Conservation (phyloP, 1,140 invertebrate species). For the Megalonaias nervosa region DNA sequence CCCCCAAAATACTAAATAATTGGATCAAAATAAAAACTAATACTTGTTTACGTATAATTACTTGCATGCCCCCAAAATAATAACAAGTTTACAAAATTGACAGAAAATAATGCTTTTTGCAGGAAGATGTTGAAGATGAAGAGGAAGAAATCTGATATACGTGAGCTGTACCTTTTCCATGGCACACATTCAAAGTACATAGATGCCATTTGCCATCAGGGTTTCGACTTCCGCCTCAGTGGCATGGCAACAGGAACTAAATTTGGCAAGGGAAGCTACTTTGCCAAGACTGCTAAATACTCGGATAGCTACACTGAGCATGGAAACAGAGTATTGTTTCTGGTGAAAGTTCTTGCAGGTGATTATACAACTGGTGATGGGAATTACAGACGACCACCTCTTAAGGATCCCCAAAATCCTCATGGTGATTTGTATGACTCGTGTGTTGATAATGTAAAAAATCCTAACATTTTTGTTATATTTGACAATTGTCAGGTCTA, state of each 20-base stretch:
- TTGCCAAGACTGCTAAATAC: conserved; percentile 44
- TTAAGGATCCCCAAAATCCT: conserved; percentile 27
- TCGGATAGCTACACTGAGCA: conserved; percentile 37
- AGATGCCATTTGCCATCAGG: conserved; percentile 45
- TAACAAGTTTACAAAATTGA: no score
- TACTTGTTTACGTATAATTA: no score
- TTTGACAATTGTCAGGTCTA: conserved; percentile 55
- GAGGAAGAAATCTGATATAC: conserved; percentile 24
- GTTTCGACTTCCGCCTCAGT: conserved; percentile 45
- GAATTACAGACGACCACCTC: conserved; percentile 41
- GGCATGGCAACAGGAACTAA: conserved; percentile 38
- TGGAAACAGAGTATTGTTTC: conserved; percentile 34
- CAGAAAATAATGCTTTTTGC: no score
- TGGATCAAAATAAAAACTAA: no score
- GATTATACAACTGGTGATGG: conserved; percentile 36
- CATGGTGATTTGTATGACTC: conserved; percentile 42
- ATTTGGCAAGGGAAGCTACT: conserved; percentile 58
- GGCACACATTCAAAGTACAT: conserved; percentile 30
- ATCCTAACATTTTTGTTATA: conserved; percentile 56
- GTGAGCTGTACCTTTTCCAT: conserved; percentile 42
- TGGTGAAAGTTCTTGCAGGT: conserved; percentile 50
- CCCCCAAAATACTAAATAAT: no score
- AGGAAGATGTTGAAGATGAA: conserved; percentile 28
- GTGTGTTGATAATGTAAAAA: no score
- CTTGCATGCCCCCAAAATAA: no score